These are phyloP conservation scores for Pseudococcus viburni DNA, from an alignment of 2,888 invertebrate genomes.

Conservation along the genomic window DNA sequence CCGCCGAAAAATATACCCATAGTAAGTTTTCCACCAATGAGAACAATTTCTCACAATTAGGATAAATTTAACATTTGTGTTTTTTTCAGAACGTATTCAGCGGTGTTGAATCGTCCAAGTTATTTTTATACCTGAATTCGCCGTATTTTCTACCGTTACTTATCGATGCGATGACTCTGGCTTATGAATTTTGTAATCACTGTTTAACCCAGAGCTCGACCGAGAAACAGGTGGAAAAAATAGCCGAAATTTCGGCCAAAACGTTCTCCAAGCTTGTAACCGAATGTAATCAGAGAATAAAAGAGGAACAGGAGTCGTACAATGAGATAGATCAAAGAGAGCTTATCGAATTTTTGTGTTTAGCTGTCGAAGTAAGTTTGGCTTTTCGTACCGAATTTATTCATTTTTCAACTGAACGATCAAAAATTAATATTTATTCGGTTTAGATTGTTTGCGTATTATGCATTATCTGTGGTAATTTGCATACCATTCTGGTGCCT, in stretches of 20 bases:
- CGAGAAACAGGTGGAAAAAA: slow-evolving; percentile 49
- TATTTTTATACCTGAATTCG: slow-evolving; percentile 56
- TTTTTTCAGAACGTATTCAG: slow-evolving; percentile 60
- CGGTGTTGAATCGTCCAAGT: slow-evolving; percentile 51
- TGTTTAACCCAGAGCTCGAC: slow-evolving; percentile 31
- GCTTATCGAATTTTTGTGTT: slow-evolving; percentile 54
- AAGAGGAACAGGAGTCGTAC: not conserved
- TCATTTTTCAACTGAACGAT: not conserved
- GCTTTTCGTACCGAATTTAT: not conserved
- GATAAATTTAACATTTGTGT: not conserved
- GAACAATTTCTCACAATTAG: not conserved
- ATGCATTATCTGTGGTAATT: slow-evolving; percentile 60
- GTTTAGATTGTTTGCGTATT: slow-evolving; percentile 55
- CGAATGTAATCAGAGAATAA: slow-evolving; percentile 47
- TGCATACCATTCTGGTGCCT: slow-evolving; percentile 39
- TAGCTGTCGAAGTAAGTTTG: slow-evolving; percentile 56
- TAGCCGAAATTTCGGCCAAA: slow-evolving; percentile 36
- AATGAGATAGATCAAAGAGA: slow-evolving; percentile 52
- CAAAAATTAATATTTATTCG: not conserved
- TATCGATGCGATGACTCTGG: slow-evolving; percentile 60
- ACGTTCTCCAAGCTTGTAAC: slow-evolving; percentile 46
- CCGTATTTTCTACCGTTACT: slow-evolving; percentile 62
- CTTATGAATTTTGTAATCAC: slow-evolving; percentile 59
- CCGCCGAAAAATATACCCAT: slow-evolving; percentile 52
- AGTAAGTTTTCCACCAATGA: not conserved